Percentiles rank a stretch among this genome's conserved stretches.
These are phyloP conservation scores for Dynastes maya DNA, from an alignment of 2,888 invertebrate genomes.

Conservation along the genomic window DNA sequence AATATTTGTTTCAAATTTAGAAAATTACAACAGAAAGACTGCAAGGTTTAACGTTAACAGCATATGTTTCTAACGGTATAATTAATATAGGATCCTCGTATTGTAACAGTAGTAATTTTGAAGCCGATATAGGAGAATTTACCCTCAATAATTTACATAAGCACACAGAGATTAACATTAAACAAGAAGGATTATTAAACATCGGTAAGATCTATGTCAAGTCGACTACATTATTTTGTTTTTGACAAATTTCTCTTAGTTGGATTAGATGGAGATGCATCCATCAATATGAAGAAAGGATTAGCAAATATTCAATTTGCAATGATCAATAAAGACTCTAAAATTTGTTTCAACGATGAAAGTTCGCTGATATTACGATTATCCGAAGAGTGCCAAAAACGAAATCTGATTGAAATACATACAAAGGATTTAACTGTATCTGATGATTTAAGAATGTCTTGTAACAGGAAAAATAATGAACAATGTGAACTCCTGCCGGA, in stretches of 20 bases:
- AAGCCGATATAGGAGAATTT: slow-evolving; percentile 62
- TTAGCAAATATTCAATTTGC: slow-evolving; percentile 65
- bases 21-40: slow-evolving; percentile 62
- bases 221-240: neutral
- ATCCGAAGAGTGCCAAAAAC: slow-evolving; percentile 62
- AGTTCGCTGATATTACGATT: slow-evolving; percentile 63
- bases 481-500: slow-evolving; percentile 56
- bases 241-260: slow-evolving; percentile 60
- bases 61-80: slow-evolving; percentile 61
- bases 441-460: slow-evolving; percentile 55
- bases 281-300: slow-evolving; percentile 62
- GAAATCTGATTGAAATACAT: slow-evolving; percentile 59
- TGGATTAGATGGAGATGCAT: slow-evolving; percentile 67
- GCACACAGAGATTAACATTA: slow-evolving; percentile 59
- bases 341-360: slow-evolving; percentile 61
- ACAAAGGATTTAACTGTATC: slow-evolving; percentile 50
- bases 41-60: slow-evolving; percentile 60
- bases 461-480: slow-evolving; percentile 44
- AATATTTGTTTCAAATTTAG: slow-evolving; percentile 54
- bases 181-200: slow-evolving; percentile 61
- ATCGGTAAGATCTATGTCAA: slow-evolving; percentile 58
- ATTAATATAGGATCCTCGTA: slow-evolving; percentile 64
- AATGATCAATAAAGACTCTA: slow-evolving; percentile 63
- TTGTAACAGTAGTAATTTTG: slow-evolving; percentile 61
- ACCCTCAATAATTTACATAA: slow-evolving; percentile 64